A percentile compares a stretch with the other conserved stretches of the same genome.
These are phyloP conservation scores for Stegastes partitus DNA, from an alignment of 2,113 vertebrate species.

Conservation along the genomic window DNA sequence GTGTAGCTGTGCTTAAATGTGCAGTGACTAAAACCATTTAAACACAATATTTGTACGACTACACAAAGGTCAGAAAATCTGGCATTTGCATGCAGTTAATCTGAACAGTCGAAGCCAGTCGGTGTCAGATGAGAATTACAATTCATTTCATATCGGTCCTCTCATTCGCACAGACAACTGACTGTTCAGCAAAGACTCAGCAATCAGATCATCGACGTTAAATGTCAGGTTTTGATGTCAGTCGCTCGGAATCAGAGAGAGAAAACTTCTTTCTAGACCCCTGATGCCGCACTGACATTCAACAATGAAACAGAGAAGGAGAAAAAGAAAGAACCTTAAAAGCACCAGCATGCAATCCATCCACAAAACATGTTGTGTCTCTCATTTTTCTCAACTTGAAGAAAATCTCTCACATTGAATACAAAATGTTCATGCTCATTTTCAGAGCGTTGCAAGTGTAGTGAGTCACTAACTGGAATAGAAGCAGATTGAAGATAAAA, in stretches of 20 bases:
- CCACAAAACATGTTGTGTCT: not conserved
- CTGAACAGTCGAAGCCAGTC: not conserved
- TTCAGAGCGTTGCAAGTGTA: not conserved
- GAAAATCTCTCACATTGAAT: not conserved
- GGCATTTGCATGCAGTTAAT: not conserved
- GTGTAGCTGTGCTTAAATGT: too few relatives aligned
- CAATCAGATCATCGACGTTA: not conserved
- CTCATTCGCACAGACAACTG: not conserved
- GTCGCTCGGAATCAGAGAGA: not conserved
- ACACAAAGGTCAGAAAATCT: not conserved
- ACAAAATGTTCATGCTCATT: not conserved
- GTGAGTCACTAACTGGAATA: not conserved
- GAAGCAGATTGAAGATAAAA: conserved; percentile 1
- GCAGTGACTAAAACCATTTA: too few relatives aligned
- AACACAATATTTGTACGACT: not conserved
- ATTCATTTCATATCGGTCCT: too few relatives aligned
- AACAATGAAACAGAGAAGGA: not conserved
- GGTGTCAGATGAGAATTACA: too few relatives aligned
- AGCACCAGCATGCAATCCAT: conserved; percentile 1
- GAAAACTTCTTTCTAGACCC: not conserved
- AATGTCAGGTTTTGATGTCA: conserved; percentile 8
- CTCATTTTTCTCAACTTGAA: not conserved
- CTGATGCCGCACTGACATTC: not conserved
- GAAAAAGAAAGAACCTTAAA: conserved; percentile 4
- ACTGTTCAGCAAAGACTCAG: not conserved